Conservation (phyloP, 2,888 invertebrate species). For the Tiliacea aurago region DNA sequence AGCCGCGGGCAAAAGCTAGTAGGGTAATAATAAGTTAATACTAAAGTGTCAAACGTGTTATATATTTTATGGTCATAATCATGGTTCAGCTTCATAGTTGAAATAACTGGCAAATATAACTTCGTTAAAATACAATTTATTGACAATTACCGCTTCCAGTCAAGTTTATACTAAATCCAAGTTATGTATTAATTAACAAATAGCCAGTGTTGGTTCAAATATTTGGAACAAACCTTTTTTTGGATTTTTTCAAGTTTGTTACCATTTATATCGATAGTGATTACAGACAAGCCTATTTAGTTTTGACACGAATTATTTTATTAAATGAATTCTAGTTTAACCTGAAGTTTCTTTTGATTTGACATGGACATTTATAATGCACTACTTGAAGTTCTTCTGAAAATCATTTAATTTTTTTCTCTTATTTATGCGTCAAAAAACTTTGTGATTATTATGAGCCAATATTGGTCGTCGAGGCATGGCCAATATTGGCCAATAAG, state of each 20-base stretch:
- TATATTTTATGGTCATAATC: constrained; percentile 55
- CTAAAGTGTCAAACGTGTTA: constrained; percentile 13
- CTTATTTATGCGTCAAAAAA: not conserved
- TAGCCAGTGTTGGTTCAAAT: constrained; percentile 44
- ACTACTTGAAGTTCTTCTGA: not conserved
- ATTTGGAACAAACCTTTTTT: constrained; percentile 42
- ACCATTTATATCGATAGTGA: constrained; percentile 19
- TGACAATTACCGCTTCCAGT: constrained; percentile 66
- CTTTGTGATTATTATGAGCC: not conserved
- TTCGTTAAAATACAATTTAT: constrained; percentile 69
- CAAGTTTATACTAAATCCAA: constrained; percentile 46
- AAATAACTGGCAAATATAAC: constrained; percentile 56
- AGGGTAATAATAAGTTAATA: constrained; percentile 35
- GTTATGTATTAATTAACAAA: constrained; percentile 55
- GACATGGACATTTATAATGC: not conserved
- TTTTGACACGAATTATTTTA: constrained; percentile 30
- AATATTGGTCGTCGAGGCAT: not conserved
- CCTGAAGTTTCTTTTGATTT: not conserved
- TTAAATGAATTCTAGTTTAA: constrained; percentile 1
- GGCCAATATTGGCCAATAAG: not conserved
- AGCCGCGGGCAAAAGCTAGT: too few species aligned
- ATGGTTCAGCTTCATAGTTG: constrained; percentile 40
- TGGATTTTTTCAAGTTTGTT: constrained; percentile 12
- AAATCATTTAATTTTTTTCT: not conserved
- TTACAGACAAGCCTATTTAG: constrained; percentile 9